A percentile compares a stretch with the other conserved stretches of the same genome.
These are phyloP conservation scores for Poecilia picta DNA, from an alignment of 2,797 vertebrate genomes.

Conservation along the genomic window DNA sequence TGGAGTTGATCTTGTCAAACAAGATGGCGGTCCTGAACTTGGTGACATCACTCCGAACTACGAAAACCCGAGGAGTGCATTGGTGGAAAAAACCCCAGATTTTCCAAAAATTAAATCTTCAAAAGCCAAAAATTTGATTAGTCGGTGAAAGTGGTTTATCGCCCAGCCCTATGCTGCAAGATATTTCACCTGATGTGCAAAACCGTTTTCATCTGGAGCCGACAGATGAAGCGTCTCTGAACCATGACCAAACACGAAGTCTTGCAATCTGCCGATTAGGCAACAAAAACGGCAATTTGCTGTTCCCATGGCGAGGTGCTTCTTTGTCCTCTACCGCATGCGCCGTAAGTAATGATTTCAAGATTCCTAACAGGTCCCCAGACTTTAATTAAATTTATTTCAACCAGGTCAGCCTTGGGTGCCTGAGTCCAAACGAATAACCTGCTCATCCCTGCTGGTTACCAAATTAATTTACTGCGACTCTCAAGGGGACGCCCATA, in stretches of 20 bases:
- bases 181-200: neutral
- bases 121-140: too few species aligned
- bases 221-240: neutral
- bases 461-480: conserved; percentile 33
- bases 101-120: too few species aligned
- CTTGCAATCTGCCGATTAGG: neutral
- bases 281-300: neutral
- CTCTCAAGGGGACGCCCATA: neutral
- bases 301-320: neutral
- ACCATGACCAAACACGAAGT: neutral
- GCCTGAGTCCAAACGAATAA: conserved; percentile 38
- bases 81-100: too few species aligned
- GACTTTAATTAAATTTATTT: conserved; percentile 1
- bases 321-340: neutral
- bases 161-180: neutral
- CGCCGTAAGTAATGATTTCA: neutral
- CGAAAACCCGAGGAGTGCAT: too few species aligned
- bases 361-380: neutral
- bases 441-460: conserved; percentile 18
- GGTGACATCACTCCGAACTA: too few species aligned
- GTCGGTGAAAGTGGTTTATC: too few species aligned
- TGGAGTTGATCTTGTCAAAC: too few species aligned
- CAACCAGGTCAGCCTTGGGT: neutral
- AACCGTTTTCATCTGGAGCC: neutral
- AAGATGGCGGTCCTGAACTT: too few species aligned